Evolutionary conservation across 1,140 invertebrate species (phyloP).

Genomic region (Drosophila pallidifrons): DNA sequence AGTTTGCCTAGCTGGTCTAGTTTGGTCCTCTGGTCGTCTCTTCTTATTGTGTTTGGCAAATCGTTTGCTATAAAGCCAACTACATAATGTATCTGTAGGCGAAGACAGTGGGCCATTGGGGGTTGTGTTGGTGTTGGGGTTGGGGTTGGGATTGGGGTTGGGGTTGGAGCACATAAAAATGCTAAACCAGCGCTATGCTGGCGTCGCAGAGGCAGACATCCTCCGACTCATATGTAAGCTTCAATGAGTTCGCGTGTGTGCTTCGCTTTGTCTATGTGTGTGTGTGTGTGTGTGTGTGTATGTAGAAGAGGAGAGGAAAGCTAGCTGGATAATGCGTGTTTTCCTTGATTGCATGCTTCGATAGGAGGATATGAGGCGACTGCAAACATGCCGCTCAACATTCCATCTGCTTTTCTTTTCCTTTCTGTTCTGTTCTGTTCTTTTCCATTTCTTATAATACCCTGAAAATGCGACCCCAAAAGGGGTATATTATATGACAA

Average conservation of each 20-base stretch:
- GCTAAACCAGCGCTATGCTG: conserved; percentile 73
- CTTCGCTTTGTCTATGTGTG: conserved; percentile 4
- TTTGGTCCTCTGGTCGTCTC: conserved; percentile 48
- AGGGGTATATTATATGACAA: no score
- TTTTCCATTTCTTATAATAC: conserved; percentile 20
- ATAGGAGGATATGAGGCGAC: conserved; percentile 58
- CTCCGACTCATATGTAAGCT: conserved; percentile 24
- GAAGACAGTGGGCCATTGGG: background rate
- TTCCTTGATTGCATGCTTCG: conserved; percentile 78
- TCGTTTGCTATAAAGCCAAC: conserved; percentile 82
- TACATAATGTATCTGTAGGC: conserved; percentile 79
- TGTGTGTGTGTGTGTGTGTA: conserved; percentile 3
- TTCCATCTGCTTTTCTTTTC: conserved; percentile 22
- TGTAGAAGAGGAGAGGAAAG: conserved; percentile 9
- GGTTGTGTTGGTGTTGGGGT: background rate
- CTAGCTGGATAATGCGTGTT: conserved; percentile 70
- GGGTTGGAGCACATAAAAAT: conserved; percentile 66
- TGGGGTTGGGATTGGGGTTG: conserved; percentile 18
- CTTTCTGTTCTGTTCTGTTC: background rate
- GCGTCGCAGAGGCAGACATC: conserved; percentile 53
- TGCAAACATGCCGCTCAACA: conserved; percentile 67
- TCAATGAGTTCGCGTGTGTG: background rate
- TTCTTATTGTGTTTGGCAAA: conserved; percentile 81
- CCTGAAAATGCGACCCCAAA: no score
- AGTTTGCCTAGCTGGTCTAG: conserved; percentile 4